These are phyloP conservation scores for Ctenoplectra terminalis DNA, from an alignment of 1,140 invertebrate species.

Conservation along the genomic window DNA sequence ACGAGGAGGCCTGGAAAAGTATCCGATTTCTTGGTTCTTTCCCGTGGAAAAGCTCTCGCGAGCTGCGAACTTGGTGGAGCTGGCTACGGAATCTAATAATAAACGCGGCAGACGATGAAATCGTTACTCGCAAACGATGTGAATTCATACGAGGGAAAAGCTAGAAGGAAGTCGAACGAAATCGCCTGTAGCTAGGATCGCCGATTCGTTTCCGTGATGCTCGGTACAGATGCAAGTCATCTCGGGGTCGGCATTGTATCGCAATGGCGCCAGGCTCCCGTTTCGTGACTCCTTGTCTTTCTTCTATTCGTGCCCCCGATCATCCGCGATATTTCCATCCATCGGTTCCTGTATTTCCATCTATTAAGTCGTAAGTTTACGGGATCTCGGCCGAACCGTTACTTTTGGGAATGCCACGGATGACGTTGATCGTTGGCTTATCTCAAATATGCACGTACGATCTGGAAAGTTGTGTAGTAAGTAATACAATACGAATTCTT, in stretches of 20 bases:
- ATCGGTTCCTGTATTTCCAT: conserved; percentile 24
- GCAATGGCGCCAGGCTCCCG: conserved; percentile 82
- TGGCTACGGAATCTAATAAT: conserved; percentile 25
- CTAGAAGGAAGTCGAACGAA: conserved; percentile 50
- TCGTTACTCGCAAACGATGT: conserved; percentile 51
- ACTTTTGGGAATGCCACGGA: not conserved
- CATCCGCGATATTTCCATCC: not conserved
- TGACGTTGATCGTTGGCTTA: not conserved
- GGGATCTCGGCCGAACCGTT: not conserved
- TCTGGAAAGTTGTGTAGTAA: not conserved
- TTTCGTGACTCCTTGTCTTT: conserved; percentile 71
- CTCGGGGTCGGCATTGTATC: conserved; percentile 76
- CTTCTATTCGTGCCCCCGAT: conserved; percentile 33
- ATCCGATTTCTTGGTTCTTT: not conserved
- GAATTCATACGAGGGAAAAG: conserved; percentile 48
- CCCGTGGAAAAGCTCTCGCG: not conserved
- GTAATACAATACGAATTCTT: conserved; percentile 6
- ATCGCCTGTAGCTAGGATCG: conserved; percentile 76
- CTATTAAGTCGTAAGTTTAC: not conserved
- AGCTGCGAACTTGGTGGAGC: not conserved
- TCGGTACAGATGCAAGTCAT: conserved; percentile 82
- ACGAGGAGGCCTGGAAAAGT: not conserved
- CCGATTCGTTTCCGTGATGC: conserved; percentile 68
- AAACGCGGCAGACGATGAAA: conserved; percentile 33
- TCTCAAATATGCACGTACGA: not conserved